Base-by-base conservation (phyloP, 2,113 vertebrate genomes). In the Pseudorhombus dupliciocellatus region DNA sequence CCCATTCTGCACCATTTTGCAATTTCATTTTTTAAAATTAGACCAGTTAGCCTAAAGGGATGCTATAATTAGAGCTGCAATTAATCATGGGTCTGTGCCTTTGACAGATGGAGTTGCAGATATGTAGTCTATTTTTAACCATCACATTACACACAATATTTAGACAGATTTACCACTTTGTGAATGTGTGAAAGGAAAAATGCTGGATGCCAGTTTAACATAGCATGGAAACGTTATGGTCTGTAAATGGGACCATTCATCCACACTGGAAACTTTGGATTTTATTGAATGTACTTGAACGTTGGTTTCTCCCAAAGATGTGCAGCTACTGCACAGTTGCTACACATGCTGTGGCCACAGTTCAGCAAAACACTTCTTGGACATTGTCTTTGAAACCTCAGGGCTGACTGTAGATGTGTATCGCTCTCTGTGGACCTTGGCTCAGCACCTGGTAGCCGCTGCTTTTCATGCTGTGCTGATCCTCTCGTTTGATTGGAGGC, bases 61-160 rank as follows among this genome's bases (percentile, higher is more conserved):
- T 10, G 52, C 62, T 84, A 60, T 67, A 67, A 57, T 79, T 71
- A 46, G 22, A 54, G 63, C 25, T 69, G 37, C 52, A 64, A 64
- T 79, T 70, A 52, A 57, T 88, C 54, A 71, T 73, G 44, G 44
- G 64, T 73, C 44, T 0, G 0, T 65, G 46, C 28, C 46, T 54
- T 60, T 70, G 64, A 63, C 46, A 30, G 59, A 78, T 66, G 55
- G 76, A 66, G 52, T 75, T 25, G 5, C 52, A 55, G 61, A 77
- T 48, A 40, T 72, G 6, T 1, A 16, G 18, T 67, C 59, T 75
- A 24, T 83, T 81, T 81, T 71, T 59, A 70, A 53, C 25, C 50
- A 55, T 71, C 63, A n/a, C 26, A n/a, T 50, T 28, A 58, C 28
- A 67, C 66, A 37, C 30, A 15, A 15, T 50, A 64, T 24, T 37